Conservation (phyloP, 2,113 vertebrate species). For the Ictalurus punctatus region DNA sequence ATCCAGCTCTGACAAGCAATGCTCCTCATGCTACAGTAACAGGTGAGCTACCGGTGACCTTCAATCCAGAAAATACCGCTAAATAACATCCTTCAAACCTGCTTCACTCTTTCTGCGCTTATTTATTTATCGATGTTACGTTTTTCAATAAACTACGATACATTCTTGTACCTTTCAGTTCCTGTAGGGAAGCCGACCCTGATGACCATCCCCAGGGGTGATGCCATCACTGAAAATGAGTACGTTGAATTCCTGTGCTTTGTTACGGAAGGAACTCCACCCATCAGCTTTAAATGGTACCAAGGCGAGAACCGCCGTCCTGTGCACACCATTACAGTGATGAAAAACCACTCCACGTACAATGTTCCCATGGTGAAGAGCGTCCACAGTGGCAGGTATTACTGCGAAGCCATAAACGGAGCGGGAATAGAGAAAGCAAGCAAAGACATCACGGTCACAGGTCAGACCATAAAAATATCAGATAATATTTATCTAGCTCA, state of each 20-base stretch:
- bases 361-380: conserved; percentile 19
- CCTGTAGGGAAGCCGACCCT: conserved; percentile 56
- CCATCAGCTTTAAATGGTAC: conserved; percentile 70
- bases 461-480: conserved; percentile 55
- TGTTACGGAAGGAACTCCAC: conserved; percentile 55
- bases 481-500: background rate
- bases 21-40: conserved; percentile 52
- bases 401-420: conserved; percentile 66
- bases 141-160: no score
- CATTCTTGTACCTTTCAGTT: conserved; percentile 51
- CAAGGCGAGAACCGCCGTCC: background rate
- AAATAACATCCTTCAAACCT: background rate
- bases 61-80: background rate
- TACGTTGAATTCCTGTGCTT: conserved; percentile 62
- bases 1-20: background rate
- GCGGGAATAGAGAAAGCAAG: conserved; percentile 42
- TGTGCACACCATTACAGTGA: conserved; percentile 26
- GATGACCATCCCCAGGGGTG: conserved; percentile 39
- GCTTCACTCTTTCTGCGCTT: no score
- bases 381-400: conserved; percentile 61
- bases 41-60: conserved; percentile 56
- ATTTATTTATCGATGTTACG: no score
- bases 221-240: conserved; percentile 57
- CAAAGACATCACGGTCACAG: conserved; percentile 14
- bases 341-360: background rate